Evolutionary conservation across 2,888 invertebrate genomes (phyloP), one percentile per base, ranked within the genome.

Genomic region (Eutolmus rufibarbis): DNA sequence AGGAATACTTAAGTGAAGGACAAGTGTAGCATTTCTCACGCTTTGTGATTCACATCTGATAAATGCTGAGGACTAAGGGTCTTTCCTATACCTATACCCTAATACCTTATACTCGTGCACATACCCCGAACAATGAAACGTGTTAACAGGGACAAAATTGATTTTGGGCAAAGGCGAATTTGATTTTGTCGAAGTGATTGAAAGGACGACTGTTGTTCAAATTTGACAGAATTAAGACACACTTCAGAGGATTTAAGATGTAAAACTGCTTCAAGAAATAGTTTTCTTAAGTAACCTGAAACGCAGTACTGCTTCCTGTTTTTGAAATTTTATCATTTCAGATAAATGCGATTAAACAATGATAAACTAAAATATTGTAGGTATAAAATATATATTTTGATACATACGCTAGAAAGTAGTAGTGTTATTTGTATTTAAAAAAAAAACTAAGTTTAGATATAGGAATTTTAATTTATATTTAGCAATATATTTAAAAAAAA

Each of bases 1-100:
- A 76, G 46, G 51, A 78, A 77, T 86, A 40, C 78, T 78, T 86
- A 86, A 86, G 78, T 77, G 78, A 40, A 86, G 57, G 86, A 86
- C 86, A 86, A 86, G 86, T 86, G 86, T 66, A 66, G 43, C 78
- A 79, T 86, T 86, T 86, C 86, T 86, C 86, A 86, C 86, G 86
- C 66, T 74, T 84, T 66, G 84, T 84, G 84, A 84, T 84, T 84
- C 84, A 84, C 37, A 84, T 84, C 84, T 84, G 84, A 84, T 84
- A 57, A 40, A 84, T 81, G 81, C 81, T 16, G 23, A 56, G 81
- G 81, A 31, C 81, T 51, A 31, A 81, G 51, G 34, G 28, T 16
- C 31, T 51, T 56, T 28, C 51, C 14, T 31, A 34, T 34, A 34
- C 34, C 34, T 34, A 34, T 5, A 34, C 5, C 23, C 2, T 19